Evolutionary conservation across 2,797 vertebrate genomes (phyloP).

Genomic region (Poeciliopsis paucimaculata): DNA sequence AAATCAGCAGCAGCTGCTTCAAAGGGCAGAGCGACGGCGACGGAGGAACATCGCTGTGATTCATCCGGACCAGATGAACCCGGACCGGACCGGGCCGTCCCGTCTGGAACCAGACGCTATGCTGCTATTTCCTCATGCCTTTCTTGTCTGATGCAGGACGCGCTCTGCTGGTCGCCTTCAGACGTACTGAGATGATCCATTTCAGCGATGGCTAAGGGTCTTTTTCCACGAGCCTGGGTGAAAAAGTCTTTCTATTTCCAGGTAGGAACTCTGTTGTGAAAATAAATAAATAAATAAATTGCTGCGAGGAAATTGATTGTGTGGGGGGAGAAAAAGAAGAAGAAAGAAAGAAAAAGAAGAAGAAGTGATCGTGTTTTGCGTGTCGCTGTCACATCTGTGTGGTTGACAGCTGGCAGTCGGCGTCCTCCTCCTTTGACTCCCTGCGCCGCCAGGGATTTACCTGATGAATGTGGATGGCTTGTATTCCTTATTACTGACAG

Average conservation of each 20-base stretch:
- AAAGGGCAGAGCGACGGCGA: slow-evolving; percentile 40
- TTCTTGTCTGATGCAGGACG: neutral
- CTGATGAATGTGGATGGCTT: slow-evolving; percentile 42
- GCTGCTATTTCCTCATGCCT: neutral
- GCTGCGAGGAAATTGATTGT: neutral
- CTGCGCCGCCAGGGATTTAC: slow-evolving; percentile 16
- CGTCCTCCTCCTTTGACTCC: slow-evolving; percentile 2
- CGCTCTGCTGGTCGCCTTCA: slow-evolving; percentile 46
- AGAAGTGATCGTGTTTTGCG: neutral
- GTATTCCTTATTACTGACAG: neutral
- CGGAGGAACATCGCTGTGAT: slow-evolving; percentile 21
- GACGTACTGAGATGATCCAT: slow-evolving; percentile 87
- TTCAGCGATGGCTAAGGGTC: slow-evolving; percentile 90
- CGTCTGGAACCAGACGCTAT: neutral
- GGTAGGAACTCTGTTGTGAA: slow-evolving; percentile 71
- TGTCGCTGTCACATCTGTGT: slow-evolving; percentile 34
- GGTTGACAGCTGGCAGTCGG: slow-evolving; percentile 58
- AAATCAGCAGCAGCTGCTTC: slow-evolving; percentile 58
- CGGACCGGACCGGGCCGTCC: neutral
- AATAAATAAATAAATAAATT: neutral
- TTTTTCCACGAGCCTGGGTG: slow-evolving; percentile 90
- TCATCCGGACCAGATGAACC: neutral
- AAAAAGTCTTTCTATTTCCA: slow-evolving; percentile 88
- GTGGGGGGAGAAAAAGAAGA: too few relatives aligned
- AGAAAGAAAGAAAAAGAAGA: neutral